Conservation (phyloP, 2,797 vertebrate genomes). For the Mycteria americana region DNA sequence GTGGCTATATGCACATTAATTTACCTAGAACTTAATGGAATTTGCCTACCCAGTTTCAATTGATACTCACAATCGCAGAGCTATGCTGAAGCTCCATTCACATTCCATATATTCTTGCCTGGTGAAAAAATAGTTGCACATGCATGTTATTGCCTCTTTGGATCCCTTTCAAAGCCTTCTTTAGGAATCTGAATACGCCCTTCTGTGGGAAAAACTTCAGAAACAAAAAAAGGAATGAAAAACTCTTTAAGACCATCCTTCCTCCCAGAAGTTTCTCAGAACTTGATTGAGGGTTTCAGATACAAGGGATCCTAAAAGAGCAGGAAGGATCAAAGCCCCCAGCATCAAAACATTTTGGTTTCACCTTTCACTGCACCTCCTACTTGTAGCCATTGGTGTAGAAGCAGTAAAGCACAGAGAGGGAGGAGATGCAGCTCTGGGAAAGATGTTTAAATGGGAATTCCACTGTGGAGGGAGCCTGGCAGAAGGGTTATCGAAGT, state of each 20-base stretch:
- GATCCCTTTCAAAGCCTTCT: constrained; percentile 62
- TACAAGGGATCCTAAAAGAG: constrained; percentile 21
- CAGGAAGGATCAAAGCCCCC: constrained; percentile 23
- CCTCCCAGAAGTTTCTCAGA: constrained; percentile 44
- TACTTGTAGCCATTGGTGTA: neutral
- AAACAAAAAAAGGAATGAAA: constrained; percentile 37
- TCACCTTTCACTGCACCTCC: constrained; percentile 51
- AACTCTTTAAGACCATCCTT: constrained; percentile 13
- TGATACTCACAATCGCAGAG: neutral
- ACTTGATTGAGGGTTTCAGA: constrained; percentile 21
- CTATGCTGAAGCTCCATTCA: constrained; percentile 38
- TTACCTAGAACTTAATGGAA: constrained; percentile 51
- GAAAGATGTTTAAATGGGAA: constrained; percentile 1
- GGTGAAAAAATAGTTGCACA: constrained; percentile 61
- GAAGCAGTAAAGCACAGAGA: neutral
- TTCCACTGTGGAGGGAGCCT: neutral
- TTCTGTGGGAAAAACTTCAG: constrained; percentile 63
- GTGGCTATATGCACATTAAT: constrained; percentile 24
- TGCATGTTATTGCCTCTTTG: constrained; percentile 60
- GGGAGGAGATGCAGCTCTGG: neutral
- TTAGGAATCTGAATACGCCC: constrained; percentile 57
- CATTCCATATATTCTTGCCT: constrained; percentile 58
- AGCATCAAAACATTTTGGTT: constrained; percentile 44
- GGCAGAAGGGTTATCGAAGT: constrained; percentile 12
- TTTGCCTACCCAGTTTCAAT: constrained; percentile 5